These are phyloP conservation scores for Polydesmus complanatus DNA, from an alignment of 2,888 invertebrate genomes.

Conservation along the genomic window DNA sequence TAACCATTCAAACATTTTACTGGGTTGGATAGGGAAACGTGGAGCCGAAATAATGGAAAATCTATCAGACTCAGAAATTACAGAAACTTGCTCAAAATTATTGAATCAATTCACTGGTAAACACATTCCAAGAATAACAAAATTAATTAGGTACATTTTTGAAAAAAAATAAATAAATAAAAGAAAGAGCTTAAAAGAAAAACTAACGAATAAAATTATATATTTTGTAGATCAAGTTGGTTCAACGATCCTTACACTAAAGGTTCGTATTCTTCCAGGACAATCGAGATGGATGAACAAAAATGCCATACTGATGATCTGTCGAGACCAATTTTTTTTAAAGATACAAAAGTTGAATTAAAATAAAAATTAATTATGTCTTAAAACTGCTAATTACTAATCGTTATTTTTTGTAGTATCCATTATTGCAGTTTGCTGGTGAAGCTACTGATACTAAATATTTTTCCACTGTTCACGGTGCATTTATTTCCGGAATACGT, in stretches of 20 bases:
- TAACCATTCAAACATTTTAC: slow-evolving; percentile 46
- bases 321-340: slow-evolving; percentile 40
- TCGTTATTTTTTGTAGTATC: slow-evolving; percentile 26
- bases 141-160: slow-evolving; percentile 8
- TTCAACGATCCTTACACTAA: slow-evolving; percentile 49
- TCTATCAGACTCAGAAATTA: slow-evolving; percentile 41
- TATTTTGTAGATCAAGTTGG: slow-evolving; percentile 58
- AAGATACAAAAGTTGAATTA: background rate
- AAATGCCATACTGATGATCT: slow-evolving; percentile 41
- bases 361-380: background rate
- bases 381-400: background rate
- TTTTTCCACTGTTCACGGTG: slow-evolving; percentile 54
- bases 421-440: slow-evolving; percentile 47
- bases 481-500: slow-evolving; percentile 36
- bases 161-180: background rate
- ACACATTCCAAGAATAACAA: slow-evolving; percentile 33
- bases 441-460: slow-evolving; percentile 45
- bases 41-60: slow-evolving; percentile 48
- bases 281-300: slow-evolving; percentile 38
- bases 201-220: no score
- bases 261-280: slow-evolving; percentile 55
- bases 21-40: slow-evolving; percentile 55
- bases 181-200: no score
- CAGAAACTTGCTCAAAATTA: slow-evolving; percentile 38
- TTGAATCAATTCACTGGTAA: slow-evolving; percentile 41